Conservation (phyloP, 1,140 invertebrate genomes). For the Thaumetopoea pityocampa region DNA sequence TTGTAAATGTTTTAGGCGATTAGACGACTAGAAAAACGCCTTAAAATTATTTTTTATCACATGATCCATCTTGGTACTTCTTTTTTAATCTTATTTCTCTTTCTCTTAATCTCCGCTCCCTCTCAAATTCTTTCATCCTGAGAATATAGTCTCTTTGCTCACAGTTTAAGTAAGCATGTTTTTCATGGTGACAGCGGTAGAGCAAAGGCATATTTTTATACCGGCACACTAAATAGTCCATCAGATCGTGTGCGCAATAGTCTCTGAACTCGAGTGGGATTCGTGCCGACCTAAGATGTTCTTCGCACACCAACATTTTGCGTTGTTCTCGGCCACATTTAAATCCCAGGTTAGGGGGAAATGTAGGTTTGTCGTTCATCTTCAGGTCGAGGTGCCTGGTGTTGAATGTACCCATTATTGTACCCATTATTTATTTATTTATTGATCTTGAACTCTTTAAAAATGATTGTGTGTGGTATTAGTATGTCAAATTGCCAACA, state of each 20-base stretch:
- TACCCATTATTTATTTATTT: conserved; percentile 28
- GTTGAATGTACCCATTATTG: conserved; percentile 54
- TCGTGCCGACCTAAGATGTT: conserved; percentile 85
- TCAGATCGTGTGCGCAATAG: conserved; percentile 88
- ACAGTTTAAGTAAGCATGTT: conserved; percentile 83
- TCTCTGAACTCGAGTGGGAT: conserved; percentile 82
- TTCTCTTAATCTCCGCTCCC: conserved; percentile 85
- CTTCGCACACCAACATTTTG: conserved; percentile 81
- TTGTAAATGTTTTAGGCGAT: too few species aligned
- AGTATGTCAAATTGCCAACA: too few species aligned
- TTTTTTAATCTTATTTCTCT: conserved; percentile 73
- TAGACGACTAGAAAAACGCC: too few species aligned
- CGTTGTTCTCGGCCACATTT: conserved; percentile 78
- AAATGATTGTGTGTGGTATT: too few species aligned
- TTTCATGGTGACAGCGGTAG: conserved; percentile 81
- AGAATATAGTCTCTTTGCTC: conserved; percentile 86
- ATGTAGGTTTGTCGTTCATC: conserved; percentile 77
- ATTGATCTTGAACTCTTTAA: not conserved
- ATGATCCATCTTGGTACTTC: not conserved
- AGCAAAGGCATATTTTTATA: conserved; percentile 81
- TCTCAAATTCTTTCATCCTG: conserved; percentile 92
- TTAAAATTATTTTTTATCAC: too few species aligned
- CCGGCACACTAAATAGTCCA: conserved; percentile 81
- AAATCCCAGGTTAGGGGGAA: conserved; percentile 86
- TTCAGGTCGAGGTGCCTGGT: conserved; percentile 75